These are phyloP conservation scores for Loripinus fragilis DNA, from an alignment of 2,888 invertebrate species.

Conservation along the genomic window DNA sequence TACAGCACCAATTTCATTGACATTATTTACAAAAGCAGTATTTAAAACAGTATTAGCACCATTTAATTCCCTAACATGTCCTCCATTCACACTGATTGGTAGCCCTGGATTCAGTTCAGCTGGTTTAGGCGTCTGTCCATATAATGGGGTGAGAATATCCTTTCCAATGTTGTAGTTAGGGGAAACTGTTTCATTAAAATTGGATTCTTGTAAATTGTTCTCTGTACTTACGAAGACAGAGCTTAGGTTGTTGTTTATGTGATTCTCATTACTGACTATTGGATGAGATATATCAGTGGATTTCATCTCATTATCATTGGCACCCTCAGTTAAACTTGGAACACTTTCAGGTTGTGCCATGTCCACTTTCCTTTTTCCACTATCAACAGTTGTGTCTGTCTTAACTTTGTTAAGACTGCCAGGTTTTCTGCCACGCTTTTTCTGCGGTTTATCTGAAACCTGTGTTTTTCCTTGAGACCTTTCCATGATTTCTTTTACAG, in stretches of 20 bases:
- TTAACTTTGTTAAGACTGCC: constrained; percentile 20
- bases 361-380: neutral
- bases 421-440: neutral
- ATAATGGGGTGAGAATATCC: constrained; percentile 48
- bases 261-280: neutral
- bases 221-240: neutral
- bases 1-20: constrained; percentile 6
- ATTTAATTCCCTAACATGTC: constrained; percentile 8
- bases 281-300: neutral
- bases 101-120: constrained; percentile 50
- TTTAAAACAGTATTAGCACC: neutral
- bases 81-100: constrained; percentile 40
- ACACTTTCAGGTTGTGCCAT: neutral
- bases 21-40: neutral
- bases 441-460: neutral
- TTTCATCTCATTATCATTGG: neutral
- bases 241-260: neutral
- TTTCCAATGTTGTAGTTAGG: neutral
- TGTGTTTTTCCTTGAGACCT: neutral
- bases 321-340: neutral
- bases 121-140: constrained; percentile 56
- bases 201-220: neutral
- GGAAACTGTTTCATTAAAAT: constrained; percentile 1
- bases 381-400: neutral
- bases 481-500: constrained; percentile 10